These are phyloP conservation scores for Drosophila affinis DNA, from an alignment of 2,888 invertebrate species.

Conservation along the genomic window DNA sequence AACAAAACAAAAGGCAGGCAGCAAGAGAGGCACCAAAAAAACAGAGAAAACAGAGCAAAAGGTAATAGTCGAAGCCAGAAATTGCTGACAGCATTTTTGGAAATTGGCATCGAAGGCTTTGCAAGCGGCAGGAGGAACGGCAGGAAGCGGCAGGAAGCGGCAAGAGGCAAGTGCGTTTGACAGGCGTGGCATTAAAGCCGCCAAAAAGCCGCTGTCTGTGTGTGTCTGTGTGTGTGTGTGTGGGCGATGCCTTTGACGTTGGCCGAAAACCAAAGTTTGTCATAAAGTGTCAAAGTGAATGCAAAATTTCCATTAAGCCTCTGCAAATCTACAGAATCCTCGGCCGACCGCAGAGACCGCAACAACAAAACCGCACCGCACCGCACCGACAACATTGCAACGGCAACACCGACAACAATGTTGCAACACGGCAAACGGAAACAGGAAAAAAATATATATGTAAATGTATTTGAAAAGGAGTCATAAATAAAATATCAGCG, in stretches of 20 bases:
- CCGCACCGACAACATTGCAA: conserved; percentile 43
- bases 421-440: conserved; percentile 13
- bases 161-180: conserved; percentile 48
- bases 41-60: conserved; percentile 12
- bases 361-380: conserved; percentile 51
- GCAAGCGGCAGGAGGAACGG: conserved; percentile 1
- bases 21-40: background rate
- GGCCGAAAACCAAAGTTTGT: conserved; percentile 71
- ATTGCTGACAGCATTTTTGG: conserved; percentile 74
- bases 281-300: conserved; percentile 79
- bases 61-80: conserved; percentile 57
- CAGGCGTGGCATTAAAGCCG: conserved; percentile 62
- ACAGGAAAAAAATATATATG: conserved; percentile 13
- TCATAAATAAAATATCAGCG: conserved; percentile 26
- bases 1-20: conserved; percentile 30
- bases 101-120: conserved; percentile 57
- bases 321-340: conserved; percentile 64
- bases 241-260: conserved; percentile 4
- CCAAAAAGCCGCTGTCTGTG: conserved; percentile 52
- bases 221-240: background rate
- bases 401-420: background rate
- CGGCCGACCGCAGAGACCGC: conserved; percentile 67
- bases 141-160: too few relatives aligned
- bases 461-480: conserved; percentile 2
- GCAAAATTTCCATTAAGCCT: conserved; percentile 76